A percentile compares a stretch with the other conserved stretches of the same genome.
Evolutionary conservation across 2,797 vertebrate species (phyloP).

Genomic region (Coilia nasus): DNA sequence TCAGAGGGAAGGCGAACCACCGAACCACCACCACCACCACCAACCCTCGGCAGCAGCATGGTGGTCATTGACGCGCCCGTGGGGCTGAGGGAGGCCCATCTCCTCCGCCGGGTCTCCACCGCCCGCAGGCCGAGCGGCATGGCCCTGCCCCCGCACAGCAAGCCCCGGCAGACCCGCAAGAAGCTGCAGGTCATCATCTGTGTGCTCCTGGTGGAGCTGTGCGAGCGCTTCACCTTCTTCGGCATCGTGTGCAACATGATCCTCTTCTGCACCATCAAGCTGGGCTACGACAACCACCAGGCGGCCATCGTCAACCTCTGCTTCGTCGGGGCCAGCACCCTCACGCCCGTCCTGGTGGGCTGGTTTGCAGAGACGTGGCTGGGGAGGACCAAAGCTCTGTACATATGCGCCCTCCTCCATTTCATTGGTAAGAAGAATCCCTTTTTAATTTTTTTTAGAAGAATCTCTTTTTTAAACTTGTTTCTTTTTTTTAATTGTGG

Average conservation of each 20-base stretch:
- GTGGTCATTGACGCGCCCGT: slow-evolving; percentile 54
- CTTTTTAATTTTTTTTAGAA: slow-evolving; percentile 53
- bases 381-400: slow-evolving; percentile 82
- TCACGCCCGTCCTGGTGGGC: slow-evolving; percentile 79
- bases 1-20: no score
- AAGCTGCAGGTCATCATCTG: slow-evolving; percentile 83
- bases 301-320: slow-evolving; percentile 86
- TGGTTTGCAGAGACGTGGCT: slow-evolving; percentile 84
- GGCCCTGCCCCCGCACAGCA: slow-evolving; percentile 8
- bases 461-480: background rate
- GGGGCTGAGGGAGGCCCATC: slow-evolving; percentile 44
- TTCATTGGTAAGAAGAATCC: slow-evolving; percentile 83
- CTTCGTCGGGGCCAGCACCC: slow-evolving; percentile 83
- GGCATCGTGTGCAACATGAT: slow-evolving; percentile 93
- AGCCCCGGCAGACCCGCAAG: slow-evolving; percentile 63
- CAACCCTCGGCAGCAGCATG: slow-evolving; percentile 58
- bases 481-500: no score
- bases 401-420: slow-evolving; percentile 84
- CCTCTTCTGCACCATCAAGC: slow-evolving; percentile 87
- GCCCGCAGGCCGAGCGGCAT: slow-evolving; percentile 36
- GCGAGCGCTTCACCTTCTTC: slow-evolving; percentile 89
- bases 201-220: slow-evolving; percentile 87
- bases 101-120: slow-evolving; percentile 41
- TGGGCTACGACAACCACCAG: slow-evolving; percentile 84
- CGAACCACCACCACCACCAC: no score